These are phyloP conservation scores for Heterotilapia buettikoferi DNA, from an alignment of 2,113 vertebrate species.

Conservation along the genomic window DNA sequence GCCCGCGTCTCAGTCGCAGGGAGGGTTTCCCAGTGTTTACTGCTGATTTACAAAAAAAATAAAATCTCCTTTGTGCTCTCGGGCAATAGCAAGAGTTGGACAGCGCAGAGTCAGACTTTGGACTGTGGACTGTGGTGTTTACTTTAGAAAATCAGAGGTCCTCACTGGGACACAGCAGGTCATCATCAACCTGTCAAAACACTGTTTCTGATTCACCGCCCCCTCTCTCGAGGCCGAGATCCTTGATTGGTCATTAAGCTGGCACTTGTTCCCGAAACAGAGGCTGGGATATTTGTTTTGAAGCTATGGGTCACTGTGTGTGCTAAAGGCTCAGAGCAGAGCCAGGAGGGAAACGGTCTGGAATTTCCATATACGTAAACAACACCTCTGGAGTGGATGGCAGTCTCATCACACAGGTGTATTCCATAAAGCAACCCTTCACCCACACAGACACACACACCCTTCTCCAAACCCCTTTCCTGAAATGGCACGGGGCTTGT, in stretches of 20 bases:
- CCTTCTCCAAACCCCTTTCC: background rate
- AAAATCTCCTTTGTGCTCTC: constrained; percentile 23
- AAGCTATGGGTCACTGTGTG: constrained; percentile 48
- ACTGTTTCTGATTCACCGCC: background rate
- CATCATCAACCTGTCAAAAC: constrained; percentile 58
- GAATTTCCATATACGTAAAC: constrained; percentile 31
- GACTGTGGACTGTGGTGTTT: constrained; percentile 42
- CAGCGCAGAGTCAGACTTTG: constrained; percentile 30
- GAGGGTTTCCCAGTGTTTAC: constrained; percentile 47
- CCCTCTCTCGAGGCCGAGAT: background rate
- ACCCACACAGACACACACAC: background rate
- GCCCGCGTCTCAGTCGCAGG: constrained; percentile 10
- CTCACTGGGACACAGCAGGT: constrained; percentile 21
- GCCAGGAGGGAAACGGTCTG: background rate
- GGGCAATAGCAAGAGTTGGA: background rate
- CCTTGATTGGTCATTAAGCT: constrained; percentile 7
- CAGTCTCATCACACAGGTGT: constrained; percentile 31
- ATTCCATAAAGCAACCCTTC: background rate
- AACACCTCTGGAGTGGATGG: constrained; percentile 9
- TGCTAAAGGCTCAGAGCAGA: background rate
- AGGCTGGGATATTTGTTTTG: constrained; percentile 41
- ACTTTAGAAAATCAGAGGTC: constrained; percentile 43
- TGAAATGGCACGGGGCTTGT: constrained; percentile 36
- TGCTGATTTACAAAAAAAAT: constrained; percentile 48
- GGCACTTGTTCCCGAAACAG: constrained; percentile 27